Conservation (phyloP, 2,113 vertebrate genomes). For the Microcebus murinus region DNA sequence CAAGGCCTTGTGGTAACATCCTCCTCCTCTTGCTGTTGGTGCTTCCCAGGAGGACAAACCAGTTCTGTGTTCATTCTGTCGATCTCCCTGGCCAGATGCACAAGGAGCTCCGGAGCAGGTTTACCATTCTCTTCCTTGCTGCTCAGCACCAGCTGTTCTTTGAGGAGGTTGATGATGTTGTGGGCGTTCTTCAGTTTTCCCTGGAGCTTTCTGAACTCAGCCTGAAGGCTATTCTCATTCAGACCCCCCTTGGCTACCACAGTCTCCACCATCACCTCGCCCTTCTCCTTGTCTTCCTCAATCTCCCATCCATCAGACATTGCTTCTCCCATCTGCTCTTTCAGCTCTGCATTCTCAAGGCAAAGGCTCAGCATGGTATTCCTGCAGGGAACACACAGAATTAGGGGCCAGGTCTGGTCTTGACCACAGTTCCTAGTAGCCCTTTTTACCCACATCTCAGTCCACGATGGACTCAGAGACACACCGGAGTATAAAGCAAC, state of each 20-base stretch:
- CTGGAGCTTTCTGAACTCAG: constrained; percentile 82
- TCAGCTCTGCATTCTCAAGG: constrained; percentile 89
- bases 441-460: neutral
- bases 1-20: neutral
- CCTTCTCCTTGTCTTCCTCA: constrained; percentile 83
- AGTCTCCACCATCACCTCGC: constrained; percentile 64
- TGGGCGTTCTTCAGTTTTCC: constrained; percentile 72
- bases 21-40: constrained; percentile 59
- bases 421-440: too few species aligned
- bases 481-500: neutral
- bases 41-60: constrained; percentile 77
- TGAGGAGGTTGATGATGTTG: constrained; percentile 71
- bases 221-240: constrained; percentile 59
- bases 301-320: constrained; percentile 73
- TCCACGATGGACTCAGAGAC: neutral
- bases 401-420: neutral
- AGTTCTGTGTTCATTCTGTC: constrained; percentile 70
- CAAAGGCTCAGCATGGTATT: constrained; percentile 90
- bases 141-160: constrained; percentile 76
- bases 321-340: constrained; percentile 85
- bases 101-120: constrained; percentile 46
- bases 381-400: constrained; percentile 76
- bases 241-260: constrained; percentile 25
- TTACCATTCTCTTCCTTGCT: constrained; percentile 68
- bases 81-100: constrained; percentile 62